Percentiles rank a stretch among this genome's conserved stretches.
Evolutionary conservation across 2,113 vertebrate genomes (phyloP).

Genomic region (Hydrolagus affinis): DNA sequence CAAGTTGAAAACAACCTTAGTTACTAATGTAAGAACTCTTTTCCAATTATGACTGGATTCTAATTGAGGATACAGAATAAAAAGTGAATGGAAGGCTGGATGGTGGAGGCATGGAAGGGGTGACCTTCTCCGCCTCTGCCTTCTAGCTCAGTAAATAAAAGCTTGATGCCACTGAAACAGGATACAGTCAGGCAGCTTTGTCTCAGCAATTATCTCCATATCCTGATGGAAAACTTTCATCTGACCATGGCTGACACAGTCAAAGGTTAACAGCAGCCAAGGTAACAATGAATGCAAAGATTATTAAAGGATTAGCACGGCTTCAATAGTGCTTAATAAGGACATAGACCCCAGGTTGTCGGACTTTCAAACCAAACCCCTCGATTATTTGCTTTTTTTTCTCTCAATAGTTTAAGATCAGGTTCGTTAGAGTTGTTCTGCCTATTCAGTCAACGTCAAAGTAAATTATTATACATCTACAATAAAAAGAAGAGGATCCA

Average conservation of each 20-base stretch:
- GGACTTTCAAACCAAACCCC: too few species aligned
- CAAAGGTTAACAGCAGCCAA: slow-evolving; percentile 22
- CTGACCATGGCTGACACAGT: not conserved
- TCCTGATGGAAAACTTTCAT: not conserved
- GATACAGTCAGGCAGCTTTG: slow-evolving; percentile 5
- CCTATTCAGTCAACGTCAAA: not conserved
- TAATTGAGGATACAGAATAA: not conserved
- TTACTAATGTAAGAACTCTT: not conserved
- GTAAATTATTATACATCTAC: not conserved
- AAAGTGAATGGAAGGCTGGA: not conserved
- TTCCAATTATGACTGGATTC: not conserved
- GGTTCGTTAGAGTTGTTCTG: not conserved
- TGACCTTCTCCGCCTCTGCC: not conserved
- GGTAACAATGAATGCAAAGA: slow-evolving; percentile 15
- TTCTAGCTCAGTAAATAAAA: slow-evolving; percentile 5
- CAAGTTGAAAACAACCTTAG: not conserved
- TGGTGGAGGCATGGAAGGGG: not conserved
- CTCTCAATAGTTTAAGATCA: not conserved
- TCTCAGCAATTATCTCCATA: not conserved
- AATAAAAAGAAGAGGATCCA: not conserved
- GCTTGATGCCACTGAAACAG: slow-evolving; percentile 21
- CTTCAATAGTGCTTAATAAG: not conserved
- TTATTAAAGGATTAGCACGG: not conserved
- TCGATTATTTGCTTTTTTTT: not conserved
- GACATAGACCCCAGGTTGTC: not conserved